Base-by-base conservation (phyloP, 2,797 vertebrate genomes). In the Semaprochilodus insignis region DNA sequence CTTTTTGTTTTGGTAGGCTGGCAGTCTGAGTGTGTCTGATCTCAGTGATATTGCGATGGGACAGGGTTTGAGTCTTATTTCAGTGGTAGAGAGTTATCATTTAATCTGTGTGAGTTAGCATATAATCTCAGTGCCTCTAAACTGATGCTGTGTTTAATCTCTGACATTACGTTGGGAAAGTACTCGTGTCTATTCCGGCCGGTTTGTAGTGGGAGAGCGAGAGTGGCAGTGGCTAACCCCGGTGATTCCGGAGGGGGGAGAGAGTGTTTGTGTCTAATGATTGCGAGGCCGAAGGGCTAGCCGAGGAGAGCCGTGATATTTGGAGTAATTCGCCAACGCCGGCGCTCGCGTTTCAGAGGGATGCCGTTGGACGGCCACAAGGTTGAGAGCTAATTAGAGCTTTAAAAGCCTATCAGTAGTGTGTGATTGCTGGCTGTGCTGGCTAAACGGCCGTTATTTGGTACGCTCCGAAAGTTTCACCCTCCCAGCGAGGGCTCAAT, bases 361-460 rank as follows among this genome's bases (percentile, higher is more conserved):
- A 81, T 80, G 73, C 85, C 86, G 86, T 89, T 81, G 85, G 86
- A 85, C 83, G 81, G 85, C 80, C 83, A 83, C 78, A 85, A 89
- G 89, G 86, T 89, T 87, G 85, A 85, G 80, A 83, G 85, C 85
- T 88, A 91, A 91, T 90, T 89, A 89, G 84, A 88, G 87, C 85
- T 87, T 86, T 88, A 85, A 90, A 91, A 89, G 87, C 88, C 86
- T 84, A 88, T 90, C 87, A 80, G 83, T 88, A 86, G 80, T 83
- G 59, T 87, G 82, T 83, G 81, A 86, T 88, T 89, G 85, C 86
- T 79, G 80, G 70, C 80, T 78, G 82, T 80, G 74, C 78, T 57
- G 75, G 77, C 67, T 81, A 87, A 85, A 86, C 60, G 78, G 54
- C 70, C 81, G 51, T 83, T 87, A 86, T 89, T 87, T 88, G 76